Evolutionary conservation across 2,797 vertebrate genomes (phyloP), one percentile per base, ranked within the genome.

Genomic region (Channa striata): DNA sequence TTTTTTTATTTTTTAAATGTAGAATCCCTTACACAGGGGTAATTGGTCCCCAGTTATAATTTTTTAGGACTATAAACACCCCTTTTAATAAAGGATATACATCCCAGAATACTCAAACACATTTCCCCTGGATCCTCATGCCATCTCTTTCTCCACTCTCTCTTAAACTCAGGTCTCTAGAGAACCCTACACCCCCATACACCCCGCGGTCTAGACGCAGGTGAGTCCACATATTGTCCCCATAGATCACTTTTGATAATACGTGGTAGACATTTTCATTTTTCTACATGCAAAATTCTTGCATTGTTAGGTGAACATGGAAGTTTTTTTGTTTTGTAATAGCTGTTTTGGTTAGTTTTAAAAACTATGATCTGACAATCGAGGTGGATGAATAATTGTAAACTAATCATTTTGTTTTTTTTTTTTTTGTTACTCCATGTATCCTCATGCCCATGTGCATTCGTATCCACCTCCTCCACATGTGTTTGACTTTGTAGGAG

Each of bases 151-250:
- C 57, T 82, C 72, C 60, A 44, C 81, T 82, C 68, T 83, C 46
- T 85, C 79, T 83, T 67, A 70, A 75, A 84, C 83, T 68, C 91
- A 98, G 97, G 92, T 98, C 96, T 7, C 92, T 97, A 80, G 97
- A 98, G 86, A 98, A 97, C 83, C 95, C 96, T 70, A 97, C 97
- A 5, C 97, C 97, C 19, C 96, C 97, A 11, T 98, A 95, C 92
- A 98, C 97, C 0, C 97, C 97, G 37, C 96, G 95, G 58, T 95
- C 96, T 87, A 93, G 93, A 46, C 96, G 96, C 90, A 96, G 96
- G 97, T 97, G 84, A 93, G 94, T 85, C 5, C 13, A 46, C 19
- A 12, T 1, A 36, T 43, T 58, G 6, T 48, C 75, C 77, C 68
- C 67, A 0, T 21, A 68, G 52, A 19, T 12, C 34, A 23, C 13